phyloP scores from a whole-genome alignment of 2,888 invertebrate genomes.

The Xestia xanthographa region DNA sequence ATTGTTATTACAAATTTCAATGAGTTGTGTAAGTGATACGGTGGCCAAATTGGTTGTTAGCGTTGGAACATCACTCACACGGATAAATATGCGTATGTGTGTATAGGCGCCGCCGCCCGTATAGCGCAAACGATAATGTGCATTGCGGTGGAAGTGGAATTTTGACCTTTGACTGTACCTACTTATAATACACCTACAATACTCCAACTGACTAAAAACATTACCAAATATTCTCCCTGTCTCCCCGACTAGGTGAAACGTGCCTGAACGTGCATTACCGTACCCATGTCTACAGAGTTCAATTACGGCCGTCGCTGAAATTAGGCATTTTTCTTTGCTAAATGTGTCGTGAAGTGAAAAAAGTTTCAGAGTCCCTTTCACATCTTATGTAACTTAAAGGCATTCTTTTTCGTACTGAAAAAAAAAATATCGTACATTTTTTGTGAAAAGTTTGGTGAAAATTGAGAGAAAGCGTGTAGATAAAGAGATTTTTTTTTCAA shows the following conservation, averaged over 20 bases:
- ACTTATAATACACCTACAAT: background rate
- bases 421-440: constrained; percentile 53
- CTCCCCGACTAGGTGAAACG: constrained; percentile 57
- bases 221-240: background rate
- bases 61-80: no score
- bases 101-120: no score
- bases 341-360: constrained; percentile 69
- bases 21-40: no score
- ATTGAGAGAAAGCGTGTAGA: constrained; percentile 44
- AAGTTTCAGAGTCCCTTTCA: constrained; percentile 55
- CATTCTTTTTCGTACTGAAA: constrained; percentile 52
- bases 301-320: constrained; percentile 65
- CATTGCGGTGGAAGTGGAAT: no score
- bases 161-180: no score
- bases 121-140: no score
- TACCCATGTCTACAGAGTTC: constrained; percentile 64
- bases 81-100: no score
- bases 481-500: constrained; percentile 51
- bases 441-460: constrained; percentile 55
- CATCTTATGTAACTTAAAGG: constrained; percentile 54
- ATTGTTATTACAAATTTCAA: no score
- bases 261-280: constrained; percentile 64
- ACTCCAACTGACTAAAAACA: background rate
- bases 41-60: no score
- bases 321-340: constrained; percentile 69